Evolutionary conservation across 2,888 invertebrate species (phyloP), one percentile per base, ranked within the genome.

Genomic region (Protophormia terraenovae): DNA sequence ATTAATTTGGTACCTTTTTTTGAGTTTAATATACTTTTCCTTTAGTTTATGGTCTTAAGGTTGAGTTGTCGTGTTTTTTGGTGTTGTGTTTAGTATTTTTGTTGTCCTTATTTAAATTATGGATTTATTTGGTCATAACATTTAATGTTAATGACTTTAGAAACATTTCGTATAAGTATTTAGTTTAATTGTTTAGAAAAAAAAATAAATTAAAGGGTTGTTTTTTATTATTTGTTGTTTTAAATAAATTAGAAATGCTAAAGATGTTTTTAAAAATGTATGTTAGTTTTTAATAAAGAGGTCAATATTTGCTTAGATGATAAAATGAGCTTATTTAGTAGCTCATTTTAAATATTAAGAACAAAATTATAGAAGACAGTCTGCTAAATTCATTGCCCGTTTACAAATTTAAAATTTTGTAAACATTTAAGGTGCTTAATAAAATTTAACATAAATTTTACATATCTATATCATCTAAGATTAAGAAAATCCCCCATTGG

Each of bases 131-230:
- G 47, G 5, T 53, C 45, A 55, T 71, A 16, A 62, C 67, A 29
- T 76, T 71, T 62, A 72, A 72, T 66, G 55, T 76, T 80, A 67
- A 84, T 76, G 69, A 80, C 76, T 79, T 84, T 53, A 47, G 27
- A 62, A 60, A 41, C 22, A 12, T 62, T 71, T 60, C n/a, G 19
- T 19, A 29, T 4, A 14, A 58, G 7, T 35, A 10, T 66, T 66
- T 27, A 29, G 66, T 67, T 47, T 32, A 67, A 45, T 19, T 45
- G 27, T 12, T 10, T 8, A 66, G 41, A 12, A 45, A 66, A 45
- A 29, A n/a, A 2, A n/a, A 27, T 29, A 41, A 64, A 64, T 38
- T 22, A 60, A 41, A 55, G 53, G 76, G 41, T 75, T 75, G 62
- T 62, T 62, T 53, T 3, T 53, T 53, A 8, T 32, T 32, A n/a